These are phyloP conservation scores for Morinoia aosen DNA, from an alignment of 2,888 invertebrate genomes.

Conservation along the genomic window DNA sequence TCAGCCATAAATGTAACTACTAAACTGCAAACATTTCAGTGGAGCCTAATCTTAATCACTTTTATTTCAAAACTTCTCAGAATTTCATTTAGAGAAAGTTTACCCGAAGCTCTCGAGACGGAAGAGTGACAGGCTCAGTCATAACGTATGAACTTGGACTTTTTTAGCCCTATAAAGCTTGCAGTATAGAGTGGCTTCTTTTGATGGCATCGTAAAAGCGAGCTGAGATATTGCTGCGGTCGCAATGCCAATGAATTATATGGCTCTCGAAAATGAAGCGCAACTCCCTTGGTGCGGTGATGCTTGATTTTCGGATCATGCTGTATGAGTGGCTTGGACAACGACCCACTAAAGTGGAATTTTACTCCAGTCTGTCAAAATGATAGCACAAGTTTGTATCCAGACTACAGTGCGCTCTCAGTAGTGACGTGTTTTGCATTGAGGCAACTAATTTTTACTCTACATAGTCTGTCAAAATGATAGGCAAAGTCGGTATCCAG, in stretches of 20 bases:
- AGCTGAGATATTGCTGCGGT: slow-evolving; percentile 37
- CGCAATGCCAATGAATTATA: slow-evolving; percentile 43
- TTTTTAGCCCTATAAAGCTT: slow-evolving; percentile 22
- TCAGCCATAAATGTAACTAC: not conserved
- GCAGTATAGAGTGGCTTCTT: slow-evolving; percentile 37
- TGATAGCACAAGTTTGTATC: not conserved
- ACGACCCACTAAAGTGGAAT: not conserved
- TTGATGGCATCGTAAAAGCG: slow-evolving; percentile 30
- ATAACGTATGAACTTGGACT: slow-evolving; percentile 21
- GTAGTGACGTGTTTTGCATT: not conserved
- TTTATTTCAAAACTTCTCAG: not conserved
- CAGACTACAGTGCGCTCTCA: not conserved
- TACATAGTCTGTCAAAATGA: not conserved
- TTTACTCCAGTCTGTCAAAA: not conserved
- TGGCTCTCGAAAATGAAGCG: slow-evolving; percentile 20
- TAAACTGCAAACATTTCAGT: not conserved
- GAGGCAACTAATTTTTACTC: not conserved
- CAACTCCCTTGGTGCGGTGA: not conserved
- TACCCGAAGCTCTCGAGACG: not conserved
- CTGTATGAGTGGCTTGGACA: slow-evolving; percentile 10
- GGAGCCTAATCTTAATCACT: slow-evolving; percentile 9
- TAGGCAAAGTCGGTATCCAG: not conserved
- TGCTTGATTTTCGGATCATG: slow-evolving; percentile 16
- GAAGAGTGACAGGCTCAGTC: not conserved
- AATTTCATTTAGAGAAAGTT: not conserved